These are phyloP conservation scores for Formica selysi DNA, from an alignment of 1,140 invertebrate genomes.

Conservation along the genomic window DNA sequence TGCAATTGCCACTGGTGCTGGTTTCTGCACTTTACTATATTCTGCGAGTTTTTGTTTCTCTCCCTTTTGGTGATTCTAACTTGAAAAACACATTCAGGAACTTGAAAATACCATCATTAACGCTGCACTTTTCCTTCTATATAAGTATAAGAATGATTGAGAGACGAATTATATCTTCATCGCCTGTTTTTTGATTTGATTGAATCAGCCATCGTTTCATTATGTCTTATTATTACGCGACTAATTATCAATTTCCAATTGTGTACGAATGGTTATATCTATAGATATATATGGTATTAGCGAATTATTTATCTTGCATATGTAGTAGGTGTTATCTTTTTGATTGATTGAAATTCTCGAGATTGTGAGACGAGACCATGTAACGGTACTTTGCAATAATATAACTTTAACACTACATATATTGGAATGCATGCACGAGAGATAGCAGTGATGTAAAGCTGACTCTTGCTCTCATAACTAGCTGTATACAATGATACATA, in stretches of 20 bases:
- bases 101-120: not conserved
- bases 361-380: not conserved
- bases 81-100: not conserved
- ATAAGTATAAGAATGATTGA: too few species aligned
- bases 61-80: slow-evolving; percentile 26
- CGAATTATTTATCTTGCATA: slow-evolving; percentile 26
- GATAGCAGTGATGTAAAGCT: slow-evolving; percentile 1
- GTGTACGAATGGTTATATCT: not conserved
- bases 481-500: not conserved
- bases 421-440: not conserved
- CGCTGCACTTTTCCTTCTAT: not conserved
- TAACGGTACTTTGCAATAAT: not conserved
- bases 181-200: not conserved
- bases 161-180: not conserved
- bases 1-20: slow-evolving; percentile 83
- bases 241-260: slow-evolving; percentile 10
- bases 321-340: slow-evolving; percentile 15
- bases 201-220: not conserved
- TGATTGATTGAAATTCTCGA: not conserved
- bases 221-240: slow-evolving; percentile 1
- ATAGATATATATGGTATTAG: not conserved
- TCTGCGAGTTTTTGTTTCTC: slow-evolving; percentile 60
- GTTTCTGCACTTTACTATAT: slow-evolving; percentile 73
- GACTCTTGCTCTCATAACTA: not conserved
- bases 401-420: not conserved